These are phyloP conservation scores for Eupsilia transversa DNA, from an alignment of 2,888 invertebrate genomes.

Conservation along the genomic window DNA sequence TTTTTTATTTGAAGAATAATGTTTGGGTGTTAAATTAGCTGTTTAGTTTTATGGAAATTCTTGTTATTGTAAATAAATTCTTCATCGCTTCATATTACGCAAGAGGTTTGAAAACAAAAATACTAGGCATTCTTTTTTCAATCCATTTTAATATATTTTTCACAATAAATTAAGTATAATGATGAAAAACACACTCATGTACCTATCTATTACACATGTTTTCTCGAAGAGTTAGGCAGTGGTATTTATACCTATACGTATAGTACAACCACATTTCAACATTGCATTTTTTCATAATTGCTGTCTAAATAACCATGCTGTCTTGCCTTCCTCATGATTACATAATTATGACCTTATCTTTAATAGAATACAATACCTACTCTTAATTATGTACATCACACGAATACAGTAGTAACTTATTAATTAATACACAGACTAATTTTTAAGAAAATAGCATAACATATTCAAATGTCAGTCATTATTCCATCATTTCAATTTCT, in stretches of 20 bases:
- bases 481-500: background rate
- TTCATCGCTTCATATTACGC: background rate
- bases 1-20: conserved; percentile 53
- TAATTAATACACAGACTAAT: background rate
- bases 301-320: background rate
- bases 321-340: background rate
- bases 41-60: background rate
- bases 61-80: background rate
- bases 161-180: too few species aligned
- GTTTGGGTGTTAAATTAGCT: conserved; percentile 63
- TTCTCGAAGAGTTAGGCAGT: too few species aligned
- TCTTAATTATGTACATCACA: background rate
- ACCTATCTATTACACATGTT: background rate
- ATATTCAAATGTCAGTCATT: background rate
- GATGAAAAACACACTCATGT: too few species aligned
- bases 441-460: background rate
- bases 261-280: background rate
- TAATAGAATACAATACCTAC: background rate
- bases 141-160: background rate
- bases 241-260: background rate
- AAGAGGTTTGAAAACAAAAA: background rate
- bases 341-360: too few species aligned
- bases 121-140: background rate
- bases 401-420: background rate
- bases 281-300: background rate